Evolutionary conservation across 53 echinoderm and acorn worm species (phyloP), one percentile per base, ranked within the genome.

Genomic region (Paracentrotus lividus): DNA sequence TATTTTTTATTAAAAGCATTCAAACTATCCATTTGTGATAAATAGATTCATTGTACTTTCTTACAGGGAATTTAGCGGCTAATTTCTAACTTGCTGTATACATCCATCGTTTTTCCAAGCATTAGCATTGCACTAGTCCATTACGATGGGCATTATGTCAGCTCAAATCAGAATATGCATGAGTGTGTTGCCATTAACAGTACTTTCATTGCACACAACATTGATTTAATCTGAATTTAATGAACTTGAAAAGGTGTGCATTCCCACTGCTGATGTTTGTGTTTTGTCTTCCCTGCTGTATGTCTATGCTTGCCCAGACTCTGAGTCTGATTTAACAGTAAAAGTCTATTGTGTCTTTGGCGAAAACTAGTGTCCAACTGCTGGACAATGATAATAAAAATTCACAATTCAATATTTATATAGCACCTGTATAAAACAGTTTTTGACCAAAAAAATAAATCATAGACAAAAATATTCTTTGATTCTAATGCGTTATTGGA

Each of bases 181-280:
- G 21, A 72, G 36, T 72, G 72, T 14, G 32, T 66, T 66, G 66
- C 66, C 66, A 66, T 66, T 66, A 66, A 72, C 36, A 40, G 72
- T 72, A 40, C 72, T 72, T 72, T 40, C 5, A 72, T 72, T 40
- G 72, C 72, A 16, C 13, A 38, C 72, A 36, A 38, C 16, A 32
- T 38, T 72, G 72, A 72, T 72, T 72, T 72, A 72, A 72, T 72
- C 72, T 72, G 40, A 72, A 72, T 36, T 72, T 72, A 72, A 72
- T 72, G 72, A 40, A 72, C 72, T 72, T 72, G 72, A 72, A 40
- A 72, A 72, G 38, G 13, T 36, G 72, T 16, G 16, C 8, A 40
- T 72, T 72, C 32, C 72, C 72, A 72, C 21, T 18, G 72, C 20
- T 72, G 27, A 29, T 31, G 5, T 29, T 2, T 29, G 64, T 29